Conservation (phyloP, 1,140 invertebrate genomes). For the Bombus turneri region DNA sequence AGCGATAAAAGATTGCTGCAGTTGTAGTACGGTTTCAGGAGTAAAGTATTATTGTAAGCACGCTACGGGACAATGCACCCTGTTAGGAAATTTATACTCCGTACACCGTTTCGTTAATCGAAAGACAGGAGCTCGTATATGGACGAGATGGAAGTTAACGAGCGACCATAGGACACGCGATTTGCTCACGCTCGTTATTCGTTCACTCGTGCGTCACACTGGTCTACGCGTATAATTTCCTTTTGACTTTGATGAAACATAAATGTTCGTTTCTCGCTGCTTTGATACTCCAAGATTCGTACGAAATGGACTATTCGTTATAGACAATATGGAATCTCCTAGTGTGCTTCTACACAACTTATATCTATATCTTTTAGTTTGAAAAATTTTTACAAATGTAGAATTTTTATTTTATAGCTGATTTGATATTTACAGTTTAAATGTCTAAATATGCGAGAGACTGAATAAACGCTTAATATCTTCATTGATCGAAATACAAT, state of each 20-base stretch:
- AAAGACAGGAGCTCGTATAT: not conserved
- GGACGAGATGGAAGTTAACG: conserved; percentile 13
- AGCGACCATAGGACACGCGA: conserved; percentile 6
- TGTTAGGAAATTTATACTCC: not conserved
- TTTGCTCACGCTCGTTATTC: not conserved
- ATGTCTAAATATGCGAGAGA: not conserved
- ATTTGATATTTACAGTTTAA: not conserved
- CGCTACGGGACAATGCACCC: not conserved
- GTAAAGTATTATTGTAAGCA: not conserved
- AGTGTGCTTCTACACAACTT: not conserved
- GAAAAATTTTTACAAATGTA: not conserved
- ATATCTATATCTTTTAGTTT: not conserved
- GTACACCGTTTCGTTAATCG: not conserved
- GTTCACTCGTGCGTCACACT: not conserved
- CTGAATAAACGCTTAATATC: not conserved
- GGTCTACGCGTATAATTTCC: not conserved
- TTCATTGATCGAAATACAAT: not conserved
- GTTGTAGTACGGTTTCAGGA: not conserved
- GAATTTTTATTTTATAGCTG: not conserved
- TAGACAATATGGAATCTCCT: too few species aligned
- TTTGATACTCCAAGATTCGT: not conserved
- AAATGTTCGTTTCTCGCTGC: not conserved
- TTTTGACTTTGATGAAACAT: conserved; percentile 8
- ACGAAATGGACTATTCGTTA: not conserved
- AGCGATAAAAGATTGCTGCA: not conserved